phyloP scores from a whole-genome alignment of 2,113 vertebrate species.

The Cacatua alba region DNA sequence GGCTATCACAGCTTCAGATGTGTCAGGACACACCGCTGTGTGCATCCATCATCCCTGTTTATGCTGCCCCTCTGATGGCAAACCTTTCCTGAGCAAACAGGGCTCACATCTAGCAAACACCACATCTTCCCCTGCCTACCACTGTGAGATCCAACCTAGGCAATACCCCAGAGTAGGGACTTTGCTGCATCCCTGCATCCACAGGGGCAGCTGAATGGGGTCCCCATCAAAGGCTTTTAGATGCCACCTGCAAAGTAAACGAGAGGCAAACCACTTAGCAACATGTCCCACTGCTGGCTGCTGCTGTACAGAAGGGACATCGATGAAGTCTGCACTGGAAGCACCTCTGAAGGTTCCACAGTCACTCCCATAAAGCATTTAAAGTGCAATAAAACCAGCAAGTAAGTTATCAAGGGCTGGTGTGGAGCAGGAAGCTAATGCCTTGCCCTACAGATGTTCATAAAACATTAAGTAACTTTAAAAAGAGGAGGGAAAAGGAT shows the following conservation, averaged over 20 bases:
- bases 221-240: neutral
- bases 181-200: neutral
- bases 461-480: slow-evolving; percentile 62
- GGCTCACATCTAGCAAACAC: neutral
- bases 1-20: neutral
- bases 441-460: slow-evolving; percentile 38
- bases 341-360: neutral
- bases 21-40: accelerated
- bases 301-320: accelerated
- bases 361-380: slow-evolving; percentile 30
- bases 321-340: neutral
- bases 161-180: accelerated
- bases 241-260: neutral
- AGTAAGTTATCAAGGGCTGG: neutral
- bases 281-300: neutral
- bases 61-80: accelerated
- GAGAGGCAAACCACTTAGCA: accelerated
- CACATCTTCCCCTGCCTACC: neutral
- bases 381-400: neutral
- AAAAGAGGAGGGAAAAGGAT: neutral
- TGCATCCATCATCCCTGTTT: neutral
- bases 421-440: neutral
- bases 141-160: neutral
- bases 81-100: neutral
- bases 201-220: accelerated